Percentiles rank a stretch among this genome's conserved stretches.
Evolutionary conservation across 2,797 vertebrate species (phyloP).

Genomic region (Manis javanica): DNA sequence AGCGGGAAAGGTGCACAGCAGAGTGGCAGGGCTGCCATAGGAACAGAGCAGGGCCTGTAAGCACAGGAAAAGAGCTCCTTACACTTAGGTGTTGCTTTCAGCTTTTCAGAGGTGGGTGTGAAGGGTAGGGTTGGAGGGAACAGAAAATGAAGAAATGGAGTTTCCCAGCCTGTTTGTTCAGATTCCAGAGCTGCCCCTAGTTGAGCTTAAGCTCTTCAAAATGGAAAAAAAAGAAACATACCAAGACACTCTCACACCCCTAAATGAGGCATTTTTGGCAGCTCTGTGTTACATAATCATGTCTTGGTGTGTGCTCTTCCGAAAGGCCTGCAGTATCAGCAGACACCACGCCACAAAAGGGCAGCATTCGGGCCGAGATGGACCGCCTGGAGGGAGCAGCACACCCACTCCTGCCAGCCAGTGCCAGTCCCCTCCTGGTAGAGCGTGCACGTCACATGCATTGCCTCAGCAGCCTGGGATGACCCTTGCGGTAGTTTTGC

Average conservation of each 20-base stretch:
- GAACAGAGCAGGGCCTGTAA: slow-evolving; percentile 53
- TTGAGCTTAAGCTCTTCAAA: neutral
- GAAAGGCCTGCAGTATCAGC: neutral
- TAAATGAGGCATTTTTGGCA: neutral
- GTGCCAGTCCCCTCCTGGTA: too few species aligned
- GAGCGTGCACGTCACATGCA: neutral
- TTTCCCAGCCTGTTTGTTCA: neutral
- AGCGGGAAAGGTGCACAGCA: neutral
- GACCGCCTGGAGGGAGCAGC: too few species aligned
- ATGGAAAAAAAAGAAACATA: neutral
- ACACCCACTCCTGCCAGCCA: too few species aligned
- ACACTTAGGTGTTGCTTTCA: slow-evolving; percentile 30
- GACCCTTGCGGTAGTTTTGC: neutral
- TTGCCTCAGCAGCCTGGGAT: slow-evolving; percentile 64
- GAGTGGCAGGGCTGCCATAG: slow-evolving; percentile 73
- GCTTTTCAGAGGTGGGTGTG: slow-evolving; percentile 38
- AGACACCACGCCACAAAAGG: neutral
- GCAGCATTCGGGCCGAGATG: too few species aligned
- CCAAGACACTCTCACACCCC: neutral
- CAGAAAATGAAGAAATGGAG: neutral
- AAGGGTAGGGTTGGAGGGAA: neutral
- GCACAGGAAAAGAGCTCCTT: neutral
- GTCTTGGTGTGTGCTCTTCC: neutral
- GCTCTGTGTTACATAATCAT: neutral
- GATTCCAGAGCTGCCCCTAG: neutral